Base-by-base conservation (phyloP, 2,797 vertebrate genomes). In the Brachymystax lenok region DNA sequence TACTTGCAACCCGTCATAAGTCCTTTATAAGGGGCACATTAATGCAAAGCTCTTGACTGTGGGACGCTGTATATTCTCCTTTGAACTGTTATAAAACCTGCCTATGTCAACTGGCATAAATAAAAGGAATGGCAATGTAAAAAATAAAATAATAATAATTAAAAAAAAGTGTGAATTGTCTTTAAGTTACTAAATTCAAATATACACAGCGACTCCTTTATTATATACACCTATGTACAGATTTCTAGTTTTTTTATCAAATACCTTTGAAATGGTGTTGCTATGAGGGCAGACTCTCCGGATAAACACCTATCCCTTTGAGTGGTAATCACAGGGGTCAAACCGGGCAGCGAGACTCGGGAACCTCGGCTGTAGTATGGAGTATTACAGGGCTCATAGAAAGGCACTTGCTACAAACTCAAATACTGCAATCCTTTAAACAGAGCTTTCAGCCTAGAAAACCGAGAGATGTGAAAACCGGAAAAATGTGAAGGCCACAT, bases 171-270 rank as follows among this genome's bases (percentile, higher is more conserved):
- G 94, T 95, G 94, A 96, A 95, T 95, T 91, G 89, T 96, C 94
- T 95, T 96, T 96, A 96, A 96, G 90, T 98, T 97, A 98, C 95
- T 97, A 95, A 98, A 96, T 93, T 98, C 98, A 98, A 98, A 99
- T 99, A 98, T 98, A 99, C 98, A 99, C 96, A 98, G 96, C 93
- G 96, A 97, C 96, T 97, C 95, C 94, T 96, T 97, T 96, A 96
- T 95, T 99, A 98, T 99, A 92, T 98, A 99, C 97, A 96, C 91
- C 93, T 99, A 95, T 98, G 96, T 97, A 95, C 92, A 95, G 82
- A 91, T 91, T 92, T 79, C 4, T 68, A 67, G 10, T 76, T 86
- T 87, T 89, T 12, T 92, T 88, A 94, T 95, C 93, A 94, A 96
- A 96, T 97, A 97, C 93, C 91, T 92, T 90, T 24, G 59, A 88